Percentiles rank a stretch among this genome's conserved stretches.
phyloP scores from a whole-genome alignment of 1,140 invertebrate species.

The Tachypleus tridentatus region DNA sequence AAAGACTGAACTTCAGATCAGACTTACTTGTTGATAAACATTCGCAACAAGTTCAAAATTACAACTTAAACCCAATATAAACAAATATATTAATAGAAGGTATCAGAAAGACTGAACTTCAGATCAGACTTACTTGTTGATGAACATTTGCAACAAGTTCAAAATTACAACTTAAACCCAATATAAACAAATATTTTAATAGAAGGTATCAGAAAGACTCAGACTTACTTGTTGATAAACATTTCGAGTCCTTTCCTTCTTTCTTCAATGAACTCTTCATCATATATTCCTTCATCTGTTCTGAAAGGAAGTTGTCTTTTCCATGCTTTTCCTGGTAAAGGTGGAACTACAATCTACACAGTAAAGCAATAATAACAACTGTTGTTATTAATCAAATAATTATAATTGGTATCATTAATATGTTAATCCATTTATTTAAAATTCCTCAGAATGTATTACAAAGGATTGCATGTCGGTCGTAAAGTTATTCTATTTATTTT shows the following conservation, averaged over 20 bases:
- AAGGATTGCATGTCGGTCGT: background rate
- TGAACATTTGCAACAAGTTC: too few relatives aligned
- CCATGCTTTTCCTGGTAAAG: conserved; percentile 94
- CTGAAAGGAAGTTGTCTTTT: conserved; percentile 96
- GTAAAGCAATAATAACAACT: conserved; percentile 8
- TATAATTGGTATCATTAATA: background rate
- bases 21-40: too few relatives aligned
- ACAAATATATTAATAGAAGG: too few relatives aligned
- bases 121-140: too few relatives aligned
- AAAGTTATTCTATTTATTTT: background rate
- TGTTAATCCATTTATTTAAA: background rate
- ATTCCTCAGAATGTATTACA: too few relatives aligned
- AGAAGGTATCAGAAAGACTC: background rate
- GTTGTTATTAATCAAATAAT: background rate
- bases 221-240: conserved; percentile 91
- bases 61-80: too few relatives aligned
- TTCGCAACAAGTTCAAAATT: too few relatives aligned
- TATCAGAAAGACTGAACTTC: too few relatives aligned
- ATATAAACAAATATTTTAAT: too few relatives aligned
- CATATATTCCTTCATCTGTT: conserved; percentile 97
- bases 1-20: too few relatives aligned
- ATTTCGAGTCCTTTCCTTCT: conserved; percentile 93
- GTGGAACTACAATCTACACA: conserved; percentile 81
- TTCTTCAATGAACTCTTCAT: conserved; percentile 99
- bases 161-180: background rate